phyloP scores from a whole-genome alignment of 2,888 invertebrate species.

The Leptopilina syphax region DNA sequence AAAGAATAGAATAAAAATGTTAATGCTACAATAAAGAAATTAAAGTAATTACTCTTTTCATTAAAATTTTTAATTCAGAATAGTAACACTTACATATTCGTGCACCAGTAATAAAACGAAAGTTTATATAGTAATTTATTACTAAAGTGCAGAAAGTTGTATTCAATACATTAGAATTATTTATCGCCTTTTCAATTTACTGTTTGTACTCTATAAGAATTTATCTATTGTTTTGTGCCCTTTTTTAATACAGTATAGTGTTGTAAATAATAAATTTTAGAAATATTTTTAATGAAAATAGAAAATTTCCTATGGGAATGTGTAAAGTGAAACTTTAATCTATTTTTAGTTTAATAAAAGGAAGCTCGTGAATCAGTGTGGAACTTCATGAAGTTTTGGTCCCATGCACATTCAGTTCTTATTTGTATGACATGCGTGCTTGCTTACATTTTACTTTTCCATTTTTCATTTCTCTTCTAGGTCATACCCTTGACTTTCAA shows the following conservation, averaged over 20 bases:
- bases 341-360: slow-evolving; percentile 42
- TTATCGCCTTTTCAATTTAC: slow-evolving; percentile 37
- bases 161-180: slow-evolving; percentile 38
- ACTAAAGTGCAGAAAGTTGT: slow-evolving; percentile 14
- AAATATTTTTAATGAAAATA: too few relatives aligned
- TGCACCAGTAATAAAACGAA: slow-evolving; percentile 15
- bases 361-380: slow-evolving; percentile 63
- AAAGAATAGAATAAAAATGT: neutral
- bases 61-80: neutral
- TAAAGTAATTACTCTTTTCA: neutral
- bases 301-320: too few relatives aligned
- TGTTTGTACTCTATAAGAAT: slow-evolving; percentile 9
- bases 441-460: slow-evolving; percentile 73
- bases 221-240: neutral
- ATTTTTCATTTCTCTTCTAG: slow-evolving; percentile 71
- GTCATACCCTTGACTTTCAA: slow-evolving; percentile 67
- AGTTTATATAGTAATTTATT: slow-evolving; percentile 31
- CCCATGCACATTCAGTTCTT: slow-evolving; percentile 74
- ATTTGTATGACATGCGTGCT: slow-evolving; percentile 65
- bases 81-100: neutral
- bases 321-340: slow-evolving; percentile 8
- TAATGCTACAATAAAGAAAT: neutral
- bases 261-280: too few relatives aligned
- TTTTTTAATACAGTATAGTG: neutral
- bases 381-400: slow-evolving; percentile 74